A percentile compares a stretch with the other conserved stretches of the same genome.
Conservation (phyloP, 2,888 invertebrate species). For the Panzeria rudis region DNA sequence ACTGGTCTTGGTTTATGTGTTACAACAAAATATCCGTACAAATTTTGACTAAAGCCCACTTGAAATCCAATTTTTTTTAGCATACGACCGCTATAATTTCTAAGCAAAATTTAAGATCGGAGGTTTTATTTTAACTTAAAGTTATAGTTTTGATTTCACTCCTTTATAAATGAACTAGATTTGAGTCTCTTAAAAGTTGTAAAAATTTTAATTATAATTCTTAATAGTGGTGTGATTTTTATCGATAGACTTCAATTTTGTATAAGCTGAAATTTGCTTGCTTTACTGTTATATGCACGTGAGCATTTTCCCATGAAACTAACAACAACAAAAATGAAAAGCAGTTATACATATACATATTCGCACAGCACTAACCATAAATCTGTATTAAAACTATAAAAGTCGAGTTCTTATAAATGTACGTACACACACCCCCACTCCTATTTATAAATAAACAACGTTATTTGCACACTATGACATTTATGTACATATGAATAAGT, state of each 20-base stretch:
- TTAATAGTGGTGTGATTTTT: neutral
- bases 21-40: no score
- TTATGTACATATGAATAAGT: neutral
- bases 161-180: neutral
- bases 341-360: neutral
- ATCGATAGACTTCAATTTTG: neutral
- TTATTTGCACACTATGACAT: neutral
- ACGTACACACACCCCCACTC: neutral
- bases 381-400: conserved; percentile 52
- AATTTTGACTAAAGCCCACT: no score
- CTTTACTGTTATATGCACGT: neutral
- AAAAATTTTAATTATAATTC: conserved; percentile 3
- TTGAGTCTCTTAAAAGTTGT: neutral
- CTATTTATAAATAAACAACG: conserved; percentile 10
- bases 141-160: neutral
- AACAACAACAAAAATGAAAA: conserved; percentile 11
- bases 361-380: conserved; percentile 44
- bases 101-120: no score
- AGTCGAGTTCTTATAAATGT: conserved; percentile 32
- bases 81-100: no score
- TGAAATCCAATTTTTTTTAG: no score
- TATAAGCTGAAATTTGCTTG: neutral
- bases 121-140: no score
- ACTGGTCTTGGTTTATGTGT: no score
- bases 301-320: neutral